Conservation (phyloP, 2,113 vertebrate genomes). For the Anolis sagrei region DNA sequence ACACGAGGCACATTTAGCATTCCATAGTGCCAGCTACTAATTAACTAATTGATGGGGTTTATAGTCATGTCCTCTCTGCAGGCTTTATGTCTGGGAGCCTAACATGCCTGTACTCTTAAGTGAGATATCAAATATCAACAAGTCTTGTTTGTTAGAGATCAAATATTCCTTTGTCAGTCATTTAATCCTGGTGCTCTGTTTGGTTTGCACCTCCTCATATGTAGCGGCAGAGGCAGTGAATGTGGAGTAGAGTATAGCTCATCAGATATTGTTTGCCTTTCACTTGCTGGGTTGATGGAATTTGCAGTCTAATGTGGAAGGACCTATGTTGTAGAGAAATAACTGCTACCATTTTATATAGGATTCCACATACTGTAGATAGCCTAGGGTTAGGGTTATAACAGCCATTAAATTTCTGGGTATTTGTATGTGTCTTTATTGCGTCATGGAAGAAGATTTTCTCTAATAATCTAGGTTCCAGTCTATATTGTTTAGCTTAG, state of each 20-base stretch:
- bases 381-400: background rate
- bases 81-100: conserved; percentile 21
- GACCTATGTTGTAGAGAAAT: background rate
- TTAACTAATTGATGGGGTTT: conserved; percentile 32
- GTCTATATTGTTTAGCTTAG: too few relatives aligned
- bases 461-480: too few relatives aligned
- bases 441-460: background rate
- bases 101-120: conserved; percentile 48
- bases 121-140: conserved; percentile 29
- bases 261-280: too few relatives aligned
- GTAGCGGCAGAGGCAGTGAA: too few relatives aligned
- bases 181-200: conserved; percentile 2
- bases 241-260: too few relatives aligned
- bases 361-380: background rate
- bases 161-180: conserved; percentile 11
- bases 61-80: conserved; percentile 23
- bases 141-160: background rate
- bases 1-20: conserved; percentile 33
- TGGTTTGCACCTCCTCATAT: conserved; percentile 6
- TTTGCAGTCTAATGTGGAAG: too few relatives aligned
- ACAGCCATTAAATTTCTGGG: background rate
- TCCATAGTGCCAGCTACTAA: conserved; percentile 40
- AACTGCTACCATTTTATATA: background rate
- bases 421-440: background rate
- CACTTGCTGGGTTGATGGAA: too few relatives aligned